These are phyloP conservation scores for Microdon myrmicae DNA, from an alignment of 2,888 invertebrate species.

Conservation along the genomic window DNA sequence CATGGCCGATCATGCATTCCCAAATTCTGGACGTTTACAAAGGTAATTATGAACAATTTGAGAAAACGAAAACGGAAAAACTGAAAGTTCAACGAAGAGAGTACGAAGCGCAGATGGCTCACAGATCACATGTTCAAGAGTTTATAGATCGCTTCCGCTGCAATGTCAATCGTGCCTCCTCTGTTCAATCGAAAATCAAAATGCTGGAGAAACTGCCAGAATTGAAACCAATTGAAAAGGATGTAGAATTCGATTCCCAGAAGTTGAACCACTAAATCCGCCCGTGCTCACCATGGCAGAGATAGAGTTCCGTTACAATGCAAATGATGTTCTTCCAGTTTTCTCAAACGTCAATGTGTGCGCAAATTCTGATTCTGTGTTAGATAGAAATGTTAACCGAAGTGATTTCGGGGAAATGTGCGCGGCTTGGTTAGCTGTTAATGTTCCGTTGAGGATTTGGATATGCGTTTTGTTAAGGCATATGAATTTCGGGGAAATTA, in stretches of 20 bases:
- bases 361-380: constrained; percentile 92
- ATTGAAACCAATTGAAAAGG: constrained; percentile 92
- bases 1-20: constrained; percentile 95
- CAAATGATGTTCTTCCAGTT: constrained; percentile 73
- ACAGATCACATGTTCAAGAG: constrained; percentile 95
- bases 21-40: constrained; percentile 83
- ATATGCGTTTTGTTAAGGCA: too few relatives aligned
- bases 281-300: constrained; percentile 96
- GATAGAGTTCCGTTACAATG: constrained; percentile 83
- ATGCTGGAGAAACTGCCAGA: constrained; percentile 98
- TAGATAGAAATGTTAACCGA: too few relatives aligned
- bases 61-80: constrained; percentile 93
- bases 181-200: constrained; percentile 98
- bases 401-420: too few relatives aligned
- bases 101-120: constrained; percentile 96
- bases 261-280: constrained; percentile 90
- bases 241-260: constrained; percentile 93
- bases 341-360: constrained; percentile 89
- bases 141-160: constrained; percentile 99
- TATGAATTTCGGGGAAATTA: too few relatives aligned
- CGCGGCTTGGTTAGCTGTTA: too few relatives aligned
- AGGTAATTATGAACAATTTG: constrained; percentile 97
- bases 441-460: too few relatives aligned
- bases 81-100: constrained; percentile 94
- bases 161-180: constrained; percentile 97